These are phyloP conservation scores for Cheilosia vulpina DNA, from an alignment of 2,888 invertebrate genomes.

Conservation along the genomic window DNA sequence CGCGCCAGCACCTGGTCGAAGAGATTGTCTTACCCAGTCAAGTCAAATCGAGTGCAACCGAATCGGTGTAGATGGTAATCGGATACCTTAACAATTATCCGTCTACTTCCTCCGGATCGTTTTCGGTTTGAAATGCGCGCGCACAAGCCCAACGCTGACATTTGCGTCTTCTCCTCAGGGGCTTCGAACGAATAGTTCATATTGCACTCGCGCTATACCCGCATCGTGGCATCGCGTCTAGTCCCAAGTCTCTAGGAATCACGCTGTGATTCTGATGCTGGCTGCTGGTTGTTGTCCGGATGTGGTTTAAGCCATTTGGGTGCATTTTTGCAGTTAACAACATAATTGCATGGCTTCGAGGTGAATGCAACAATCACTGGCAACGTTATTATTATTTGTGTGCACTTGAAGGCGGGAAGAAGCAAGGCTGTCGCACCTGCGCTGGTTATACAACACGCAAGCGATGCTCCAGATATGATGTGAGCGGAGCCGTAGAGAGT, in stretches of 20 bases:
- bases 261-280: slow-evolving; percentile 66
- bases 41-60: slow-evolving; percentile 73
- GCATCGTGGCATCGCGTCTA: slow-evolving; percentile 5
- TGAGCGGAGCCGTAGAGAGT: slow-evolving; percentile 1
- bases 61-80: slow-evolving; percentile 70
- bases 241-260: slow-evolving; percentile 40
- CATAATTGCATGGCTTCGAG: slow-evolving; percentile 67
- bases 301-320: slow-evolving; percentile 67
- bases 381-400: slow-evolving; percentile 40
- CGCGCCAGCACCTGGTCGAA: slow-evolving; percentile 41
- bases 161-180: slow-evolving; percentile 44
- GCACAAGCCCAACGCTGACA: slow-evolving; percentile 61
- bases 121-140: slow-evolving; percentile 43
- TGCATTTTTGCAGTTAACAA: slow-evolving; percentile 70
- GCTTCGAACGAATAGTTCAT: slow-evolving; percentile 46
- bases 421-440: slow-evolving; percentile 52
- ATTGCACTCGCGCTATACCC: slow-evolving; percentile 40
- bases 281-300: slow-evolving; percentile 53
- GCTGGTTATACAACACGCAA: slow-evolving; percentile 67
- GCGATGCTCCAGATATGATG: slow-evolving; percentile 68
- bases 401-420: slow-evolving; percentile 28
- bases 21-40: slow-evolving; percentile 68
- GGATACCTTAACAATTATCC: slow-evolving; percentile 69
- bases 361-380: slow-evolving; percentile 67
- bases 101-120: slow-evolving; percentile 61